Percentiles rank a stretch among this genome's conserved stretches.
These are phyloP conservation scores for Lates calcarifer DNA, from an alignment of 2,113 vertebrate species.

Conservation along the genomic window DNA sequence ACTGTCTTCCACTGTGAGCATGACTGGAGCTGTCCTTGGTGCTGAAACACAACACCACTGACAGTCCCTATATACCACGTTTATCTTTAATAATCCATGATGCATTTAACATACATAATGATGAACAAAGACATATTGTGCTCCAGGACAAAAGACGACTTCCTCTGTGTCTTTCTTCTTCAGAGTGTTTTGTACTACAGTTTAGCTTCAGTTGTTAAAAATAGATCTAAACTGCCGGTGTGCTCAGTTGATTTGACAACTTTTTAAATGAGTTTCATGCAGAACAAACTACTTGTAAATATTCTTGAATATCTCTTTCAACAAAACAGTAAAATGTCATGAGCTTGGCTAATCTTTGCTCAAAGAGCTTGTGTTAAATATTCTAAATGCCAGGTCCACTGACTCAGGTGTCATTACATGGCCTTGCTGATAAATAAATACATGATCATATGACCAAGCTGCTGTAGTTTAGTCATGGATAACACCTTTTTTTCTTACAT, in stretches of 20 bases:
- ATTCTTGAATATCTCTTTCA: background rate
- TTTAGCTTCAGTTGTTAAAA: background rate
- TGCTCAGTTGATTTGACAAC: background rate
- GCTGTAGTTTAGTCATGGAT: too few species aligned
- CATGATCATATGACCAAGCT: too few species aligned
- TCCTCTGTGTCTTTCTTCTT: background rate
- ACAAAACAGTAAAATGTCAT: background rate
- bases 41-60: constrained; percentile 27
- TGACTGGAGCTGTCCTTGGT: constrained; percentile 59
- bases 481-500: too few species aligned
- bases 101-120: constrained; percentile 4
- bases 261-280: background rate
- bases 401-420: too few species aligned
- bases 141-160: background rate
- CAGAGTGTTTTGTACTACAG: background rate
- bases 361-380: background rate
- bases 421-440: too few species aligned
- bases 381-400: background rate
- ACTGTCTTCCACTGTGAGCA: background rate
- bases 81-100: background rate
- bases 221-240: background rate
- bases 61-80: background rate
- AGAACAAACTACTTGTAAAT: background rate
- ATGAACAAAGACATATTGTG: background rate
- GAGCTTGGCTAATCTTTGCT: too few species aligned